These are phyloP conservation scores for Drosophila setifemur DNA, from an alignment of 1,140 invertebrate species.

Conservation along the genomic window DNA sequence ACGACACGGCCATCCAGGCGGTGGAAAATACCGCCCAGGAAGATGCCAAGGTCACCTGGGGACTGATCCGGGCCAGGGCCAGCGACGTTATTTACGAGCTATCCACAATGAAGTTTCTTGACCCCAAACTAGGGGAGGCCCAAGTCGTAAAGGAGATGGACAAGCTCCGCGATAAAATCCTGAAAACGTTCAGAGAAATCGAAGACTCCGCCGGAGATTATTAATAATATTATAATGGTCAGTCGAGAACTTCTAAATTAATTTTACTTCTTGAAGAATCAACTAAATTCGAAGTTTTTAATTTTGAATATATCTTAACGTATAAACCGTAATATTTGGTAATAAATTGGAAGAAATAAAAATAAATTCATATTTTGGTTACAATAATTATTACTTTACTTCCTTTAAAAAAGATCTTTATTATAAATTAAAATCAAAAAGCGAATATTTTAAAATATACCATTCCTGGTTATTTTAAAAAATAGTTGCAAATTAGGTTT, in stretches of 20 bases:
- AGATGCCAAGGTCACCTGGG: slow-evolving; percentile 65
- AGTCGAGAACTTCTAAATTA: not conserved
- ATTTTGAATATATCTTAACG: no score
- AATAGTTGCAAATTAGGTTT: no score
- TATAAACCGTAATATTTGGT: no score
- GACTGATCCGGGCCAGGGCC: slow-evolving; percentile 46
- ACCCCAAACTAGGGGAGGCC: slow-evolving; percentile 33
- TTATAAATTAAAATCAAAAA: no score
- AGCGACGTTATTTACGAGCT: slow-evolving; percentile 51
- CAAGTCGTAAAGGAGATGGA: not conserved
- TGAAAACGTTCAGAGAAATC: slow-evolving; percentile 16
- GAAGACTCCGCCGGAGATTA: slow-evolving; percentile 20
- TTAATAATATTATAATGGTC: not conserved
- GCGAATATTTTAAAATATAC: no score
- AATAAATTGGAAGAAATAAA: no score
- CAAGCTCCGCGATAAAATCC: not conserved
- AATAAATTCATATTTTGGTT: no score
- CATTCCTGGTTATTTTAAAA: no score
- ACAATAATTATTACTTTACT: no score
- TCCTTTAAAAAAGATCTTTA: no score
- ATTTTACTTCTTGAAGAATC: no score
- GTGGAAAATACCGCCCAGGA: slow-evolving; percentile 34
- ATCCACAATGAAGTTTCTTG: slow-evolving; percentile 67
- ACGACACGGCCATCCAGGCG: slow-evolving; percentile 17
- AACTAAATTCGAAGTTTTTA: no score